Conservation (phyloP, 2,888 invertebrate species). For the Dioctria linearis region DNA sequence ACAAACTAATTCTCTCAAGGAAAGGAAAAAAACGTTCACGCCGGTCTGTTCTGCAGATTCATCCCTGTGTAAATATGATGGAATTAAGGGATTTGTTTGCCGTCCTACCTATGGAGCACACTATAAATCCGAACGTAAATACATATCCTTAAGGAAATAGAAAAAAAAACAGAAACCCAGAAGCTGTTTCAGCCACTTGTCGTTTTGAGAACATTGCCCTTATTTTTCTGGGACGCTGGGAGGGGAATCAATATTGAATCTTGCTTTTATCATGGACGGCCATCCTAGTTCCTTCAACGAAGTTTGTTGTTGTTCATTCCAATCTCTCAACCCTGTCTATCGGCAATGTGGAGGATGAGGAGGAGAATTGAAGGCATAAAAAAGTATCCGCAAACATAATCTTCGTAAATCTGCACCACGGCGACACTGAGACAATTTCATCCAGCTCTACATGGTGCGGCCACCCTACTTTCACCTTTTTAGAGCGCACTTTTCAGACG, state of each 20-base stretch:
- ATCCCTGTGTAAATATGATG: slow-evolving; percentile 39
- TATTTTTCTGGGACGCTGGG: neutral
- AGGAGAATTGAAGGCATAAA: neutral
- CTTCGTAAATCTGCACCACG: slow-evolving; percentile 43
- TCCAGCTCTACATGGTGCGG: neutral
- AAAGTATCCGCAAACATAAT: slow-evolving; percentile 45
- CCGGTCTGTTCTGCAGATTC: slow-evolving; percentile 2
- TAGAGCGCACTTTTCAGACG: neutral
- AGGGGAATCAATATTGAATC: slow-evolving; percentile 41
- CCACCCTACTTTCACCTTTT: slow-evolving; percentile 5
- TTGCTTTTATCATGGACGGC: slow-evolving; percentile 29
- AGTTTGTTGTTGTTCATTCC: slow-evolving; percentile 10
- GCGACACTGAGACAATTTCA: slow-evolving; percentile 46
- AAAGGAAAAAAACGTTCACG: neutral
- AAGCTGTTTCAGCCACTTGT: slow-evolving; percentile 26
- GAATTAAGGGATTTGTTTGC: slow-evolving; percentile 47
- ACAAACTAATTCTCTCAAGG: slow-evolving; percentile 6
- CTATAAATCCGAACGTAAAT: slow-evolving; percentile 45
- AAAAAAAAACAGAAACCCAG: slow-evolving; percentile 20
- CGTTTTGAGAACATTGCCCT: slow-evolving; percentile 24
- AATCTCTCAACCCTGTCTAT: neutral
- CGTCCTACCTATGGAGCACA: slow-evolving; percentile 30
- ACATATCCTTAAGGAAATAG: slow-evolving; percentile 36
- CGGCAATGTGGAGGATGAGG: neutral
- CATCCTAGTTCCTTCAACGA: slow-evolving; percentile 4